phyloP scores from a whole-genome alignment of 2,888 invertebrate genomes.

The Ennomos quercinarius region DNA sequence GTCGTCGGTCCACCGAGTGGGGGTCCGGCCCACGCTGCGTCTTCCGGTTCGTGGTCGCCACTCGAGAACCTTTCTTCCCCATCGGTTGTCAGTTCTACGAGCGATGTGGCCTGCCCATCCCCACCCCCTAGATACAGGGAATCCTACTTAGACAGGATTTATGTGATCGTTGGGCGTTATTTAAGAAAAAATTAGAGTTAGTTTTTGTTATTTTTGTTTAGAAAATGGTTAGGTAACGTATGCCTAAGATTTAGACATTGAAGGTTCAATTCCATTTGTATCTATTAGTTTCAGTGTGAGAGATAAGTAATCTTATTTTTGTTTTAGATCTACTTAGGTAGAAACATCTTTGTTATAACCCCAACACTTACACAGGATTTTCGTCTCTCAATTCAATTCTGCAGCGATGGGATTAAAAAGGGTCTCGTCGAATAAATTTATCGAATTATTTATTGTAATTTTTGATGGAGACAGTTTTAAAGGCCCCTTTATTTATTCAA shows the following conservation, averaged over 20 bases:
- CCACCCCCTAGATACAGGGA: too few relatives aligned
- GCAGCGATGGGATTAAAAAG: conserved; percentile 70
- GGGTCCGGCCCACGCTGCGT: too few relatives aligned
- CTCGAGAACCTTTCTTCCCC: too few relatives aligned
- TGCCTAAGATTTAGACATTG: background rate
- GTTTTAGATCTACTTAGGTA: conserved; percentile 9
- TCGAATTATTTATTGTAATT: conserved; percentile 60
- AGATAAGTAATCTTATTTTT: background rate
- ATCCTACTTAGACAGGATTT: too few relatives aligned
- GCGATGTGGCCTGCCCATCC: too few relatives aligned
- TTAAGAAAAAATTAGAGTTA: too few relatives aligned
- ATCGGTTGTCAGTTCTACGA: too few relatives aligned
- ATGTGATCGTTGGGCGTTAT: too few relatives aligned
- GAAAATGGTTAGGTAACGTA: background rate
- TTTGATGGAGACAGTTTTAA: conserved; percentile 47
- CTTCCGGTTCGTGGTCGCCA: too few relatives aligned
- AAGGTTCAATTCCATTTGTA: background rate
- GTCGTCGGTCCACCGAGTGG: too few relatives aligned
- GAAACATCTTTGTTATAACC: conserved; percentile 32
- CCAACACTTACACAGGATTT: conserved; percentile 55
- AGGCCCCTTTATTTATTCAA: conserved; percentile 16
- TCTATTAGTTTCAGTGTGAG: background rate
- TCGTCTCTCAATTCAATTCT: conserved; percentile 62
- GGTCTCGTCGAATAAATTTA: conserved; percentile 63
- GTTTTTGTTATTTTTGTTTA: too few relatives aligned